Evolutionary conservation across 1,140 invertebrate genomes (phyloP), one percentile per base, ranked within the genome.

Genomic region (Zaprionus nigranus): DNA sequence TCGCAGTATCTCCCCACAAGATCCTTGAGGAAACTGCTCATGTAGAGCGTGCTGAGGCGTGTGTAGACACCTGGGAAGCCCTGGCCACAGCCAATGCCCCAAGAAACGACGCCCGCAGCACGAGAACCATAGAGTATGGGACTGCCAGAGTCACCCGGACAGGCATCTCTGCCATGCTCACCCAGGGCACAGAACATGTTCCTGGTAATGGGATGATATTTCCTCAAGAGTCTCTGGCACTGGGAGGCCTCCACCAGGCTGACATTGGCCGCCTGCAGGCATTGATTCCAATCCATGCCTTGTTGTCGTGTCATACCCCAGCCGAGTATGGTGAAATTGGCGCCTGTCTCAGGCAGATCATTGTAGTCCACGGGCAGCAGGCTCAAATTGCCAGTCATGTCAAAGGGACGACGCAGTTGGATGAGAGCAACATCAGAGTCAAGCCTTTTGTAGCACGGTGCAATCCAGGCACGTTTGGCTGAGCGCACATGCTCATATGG

Each of bases 11-110:
- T 17, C 1, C 54, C 2, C 1, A 78, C 22, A 6, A 64, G 51
- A 38, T 22, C 58, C 30, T 76, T 82, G 0, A 90, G 15, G 54
- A 72, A 83, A 1, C 22, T 62, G 0, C 38, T 63, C 17, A 90
- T 73, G 3, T 17, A 1, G 1, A 46, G 34, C 38, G 69, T 79
- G 30, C 66, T 67, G 1, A 88, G 54, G 9, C 72, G 70, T 9
- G 84, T 88, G 17, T 95, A 96, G 12, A 96, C 94, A 3, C 95
- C 95, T 0, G 95, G 95, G n/a, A 40, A 54, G n/a, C 79, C 75
- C 11, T 51, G 57, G 49, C 85, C 85, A 51, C 85, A 90, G 1
- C 73, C 93, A 40, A 92, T 82, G 40, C 95, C 95, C 94, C 95
- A 96, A 17, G 95, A 95, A 0, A 95, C 94, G 5, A 96, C 83